These are phyloP conservation scores for Clarias pachynema DNA, from an alignment of 2,797 vertebrate species.

Conservation along the genomic window DNA sequence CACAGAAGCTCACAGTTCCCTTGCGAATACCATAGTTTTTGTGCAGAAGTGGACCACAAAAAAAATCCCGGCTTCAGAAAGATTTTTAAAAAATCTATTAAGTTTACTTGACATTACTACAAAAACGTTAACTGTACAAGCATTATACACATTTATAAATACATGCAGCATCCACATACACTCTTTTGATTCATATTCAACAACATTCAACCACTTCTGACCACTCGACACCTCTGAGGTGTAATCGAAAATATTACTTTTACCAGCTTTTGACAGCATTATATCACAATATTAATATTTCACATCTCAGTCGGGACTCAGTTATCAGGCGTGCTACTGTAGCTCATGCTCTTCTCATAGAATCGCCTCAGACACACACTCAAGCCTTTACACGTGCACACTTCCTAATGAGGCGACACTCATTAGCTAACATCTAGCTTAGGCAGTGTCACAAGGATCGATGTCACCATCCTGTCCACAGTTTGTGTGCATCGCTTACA, in stretches of 20 bases:
- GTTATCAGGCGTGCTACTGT: neutral
- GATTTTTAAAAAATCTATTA: too few species aligned
- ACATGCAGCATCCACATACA: neutral
- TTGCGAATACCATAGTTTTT: too few species aligned
- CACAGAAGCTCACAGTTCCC: too few species aligned
- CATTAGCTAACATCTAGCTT: neutral
- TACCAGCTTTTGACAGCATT: neutral
- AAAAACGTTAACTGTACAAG: neutral
- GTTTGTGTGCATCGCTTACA: neutral
- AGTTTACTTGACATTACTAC: too few species aligned
- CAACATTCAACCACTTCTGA: neutral
- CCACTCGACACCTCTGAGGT: too few species aligned
- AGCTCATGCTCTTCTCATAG: neutral
- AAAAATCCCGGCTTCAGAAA: too few species aligned
- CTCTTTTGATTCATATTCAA: neutral
- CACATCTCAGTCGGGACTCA: neutral
- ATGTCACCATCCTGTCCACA: conserved; percentile 3
- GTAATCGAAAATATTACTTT: neutral
- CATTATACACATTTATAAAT: neutral
- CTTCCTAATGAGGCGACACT: conserved; percentile 20
- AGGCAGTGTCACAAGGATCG: neutral
- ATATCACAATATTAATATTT: neutral
- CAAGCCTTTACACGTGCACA: conserved; percentile 8
- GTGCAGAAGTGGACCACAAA: too few species aligned
- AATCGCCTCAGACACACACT: neutral